Evolutionary conservation across 92 coral and sea anemone species (phyloP).

Genomic region (Parazoanthus atlanticus): DNA sequence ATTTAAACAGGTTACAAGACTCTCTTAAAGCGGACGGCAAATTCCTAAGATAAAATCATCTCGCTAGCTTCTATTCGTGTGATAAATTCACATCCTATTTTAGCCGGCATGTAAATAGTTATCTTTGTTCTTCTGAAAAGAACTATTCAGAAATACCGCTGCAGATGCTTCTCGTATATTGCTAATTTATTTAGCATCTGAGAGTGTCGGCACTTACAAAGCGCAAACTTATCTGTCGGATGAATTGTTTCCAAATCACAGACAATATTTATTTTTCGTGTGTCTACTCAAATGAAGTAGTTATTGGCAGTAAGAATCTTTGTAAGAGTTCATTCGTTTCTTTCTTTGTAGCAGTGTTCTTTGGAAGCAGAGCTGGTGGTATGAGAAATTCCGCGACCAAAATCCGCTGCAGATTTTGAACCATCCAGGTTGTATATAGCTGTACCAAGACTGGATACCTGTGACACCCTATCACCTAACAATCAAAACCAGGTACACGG

Average conservation of each 20-base stretch:
- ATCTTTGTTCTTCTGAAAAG: constrained; percentile 10
- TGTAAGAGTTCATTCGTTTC: background rate
- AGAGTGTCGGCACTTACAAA: constrained; percentile 42
- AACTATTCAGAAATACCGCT: background rate
- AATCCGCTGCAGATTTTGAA: constrained; percentile 14
- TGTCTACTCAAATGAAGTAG: constrained; percentile 27
- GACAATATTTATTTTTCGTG: constrained; percentile 45
- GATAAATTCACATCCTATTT: background rate
- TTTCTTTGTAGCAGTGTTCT: background rate
- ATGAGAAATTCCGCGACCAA: background rate
- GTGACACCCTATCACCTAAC: constrained; percentile 25
- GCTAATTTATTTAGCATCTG: constrained; percentile 42
- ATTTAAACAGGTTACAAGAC: constrained; percentile 10
- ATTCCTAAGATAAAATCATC: background rate
- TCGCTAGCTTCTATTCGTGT: background rate
- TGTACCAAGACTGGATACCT: constrained; percentile 2
- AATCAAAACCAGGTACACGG: constrained; percentile 26
- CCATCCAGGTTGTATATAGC: constrained; percentile 10
- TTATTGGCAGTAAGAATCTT: constrained; percentile 5
- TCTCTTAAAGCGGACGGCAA: background rate
- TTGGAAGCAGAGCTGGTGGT: background rate
- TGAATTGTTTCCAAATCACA: constrained; percentile 44
- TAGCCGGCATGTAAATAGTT: constrained; percentile 15
- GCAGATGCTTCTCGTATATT: constrained; percentile 23
- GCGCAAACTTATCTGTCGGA: constrained; percentile 38